A percentile compares a stretch with the other conserved stretches of the same genome.
phyloP scores from a whole-genome alignment of 1,140 invertebrate species.

The Pectinophora gossypiella region DNA sequence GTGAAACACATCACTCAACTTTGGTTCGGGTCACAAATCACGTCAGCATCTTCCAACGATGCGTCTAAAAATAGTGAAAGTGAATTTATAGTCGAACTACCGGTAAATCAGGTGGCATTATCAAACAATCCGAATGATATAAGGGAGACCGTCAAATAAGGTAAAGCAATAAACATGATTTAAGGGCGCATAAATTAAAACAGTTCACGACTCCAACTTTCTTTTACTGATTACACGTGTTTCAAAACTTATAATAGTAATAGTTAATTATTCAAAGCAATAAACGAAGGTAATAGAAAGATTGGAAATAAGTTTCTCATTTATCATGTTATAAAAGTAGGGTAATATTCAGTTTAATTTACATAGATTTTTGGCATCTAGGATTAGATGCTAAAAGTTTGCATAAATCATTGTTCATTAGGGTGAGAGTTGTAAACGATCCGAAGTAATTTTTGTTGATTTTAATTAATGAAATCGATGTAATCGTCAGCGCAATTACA shows the following conservation, averaged over 20 bases:
- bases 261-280: slow-evolving; percentile 3
- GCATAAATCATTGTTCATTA: no score
- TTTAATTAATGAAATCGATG: no score
- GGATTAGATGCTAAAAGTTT: no score
- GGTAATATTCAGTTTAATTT: not conserved
- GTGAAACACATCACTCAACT: no score
- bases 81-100: slow-evolving; percentile 25
- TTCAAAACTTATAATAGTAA: not conserved
- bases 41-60: slow-evolving; percentile 7
- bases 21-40: no score
- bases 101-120: slow-evolving; percentile 22
- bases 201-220: slow-evolving; percentile 46
- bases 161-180: slow-evolving; percentile 34
- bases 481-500: no score
- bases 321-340: slow-evolving; percentile 2
- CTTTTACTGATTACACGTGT: slow-evolving; percentile 21
- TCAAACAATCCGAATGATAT: slow-evolving; percentile 16
- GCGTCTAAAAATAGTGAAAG: slow-evolving; percentile 25
- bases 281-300: slow-evolving; percentile 1
- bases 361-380: no score
- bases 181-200: slow-evolving; percentile 44
- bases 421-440: no score
- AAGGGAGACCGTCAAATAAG: slow-evolving; percentile 16
- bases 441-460: no score
- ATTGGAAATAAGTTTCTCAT: not conserved